Percentiles rank a stretch among this genome's conserved stretches.
phyloP scores from a whole-genome alignment of 2,797 vertebrate genomes.

The Otolemur crassicaudatus region DNA sequence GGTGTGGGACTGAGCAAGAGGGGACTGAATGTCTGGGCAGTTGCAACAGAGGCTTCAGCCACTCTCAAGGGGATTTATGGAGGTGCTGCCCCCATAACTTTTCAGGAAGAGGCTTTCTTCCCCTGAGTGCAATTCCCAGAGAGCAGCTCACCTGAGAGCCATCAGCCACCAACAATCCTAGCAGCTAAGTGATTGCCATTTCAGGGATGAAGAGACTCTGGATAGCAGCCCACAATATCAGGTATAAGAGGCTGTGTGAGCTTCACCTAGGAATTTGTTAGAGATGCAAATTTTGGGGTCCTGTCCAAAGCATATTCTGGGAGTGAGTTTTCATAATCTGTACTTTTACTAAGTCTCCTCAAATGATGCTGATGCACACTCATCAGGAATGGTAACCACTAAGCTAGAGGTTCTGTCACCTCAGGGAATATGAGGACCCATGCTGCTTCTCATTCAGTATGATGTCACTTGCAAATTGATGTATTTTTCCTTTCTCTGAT shows the following conservation, averaged over 20 bases:
- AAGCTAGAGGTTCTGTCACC: neutral
- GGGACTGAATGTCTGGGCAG: neutral
- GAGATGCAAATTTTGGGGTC: neutral
- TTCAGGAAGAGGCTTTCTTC: neutral
- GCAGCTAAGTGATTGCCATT: too few species aligned
- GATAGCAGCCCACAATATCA: neutral
- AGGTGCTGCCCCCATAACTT: neutral
- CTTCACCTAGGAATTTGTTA: neutral
- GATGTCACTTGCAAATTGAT: neutral
- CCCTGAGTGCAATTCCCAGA: neutral
- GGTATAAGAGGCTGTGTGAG: rapidly evolving
- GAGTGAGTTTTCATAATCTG: neutral
- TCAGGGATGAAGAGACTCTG: neutral
- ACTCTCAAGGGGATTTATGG: neutral
- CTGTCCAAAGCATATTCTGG: neutral
- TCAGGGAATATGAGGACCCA: neutral
- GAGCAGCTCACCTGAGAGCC: neutral
- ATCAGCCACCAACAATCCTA: neutral
- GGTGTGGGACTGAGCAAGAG: too few species aligned
- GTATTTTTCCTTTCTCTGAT: neutral
- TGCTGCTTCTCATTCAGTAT: neutral
- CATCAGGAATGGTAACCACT: neutral
- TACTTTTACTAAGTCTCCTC: neutral
- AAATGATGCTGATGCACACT: rapidly evolving
- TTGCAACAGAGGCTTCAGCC: neutral